Conservation (phyloP, 2,113 vertebrate genomes). For the Pangasianodon hypophthalmus region DNA sequence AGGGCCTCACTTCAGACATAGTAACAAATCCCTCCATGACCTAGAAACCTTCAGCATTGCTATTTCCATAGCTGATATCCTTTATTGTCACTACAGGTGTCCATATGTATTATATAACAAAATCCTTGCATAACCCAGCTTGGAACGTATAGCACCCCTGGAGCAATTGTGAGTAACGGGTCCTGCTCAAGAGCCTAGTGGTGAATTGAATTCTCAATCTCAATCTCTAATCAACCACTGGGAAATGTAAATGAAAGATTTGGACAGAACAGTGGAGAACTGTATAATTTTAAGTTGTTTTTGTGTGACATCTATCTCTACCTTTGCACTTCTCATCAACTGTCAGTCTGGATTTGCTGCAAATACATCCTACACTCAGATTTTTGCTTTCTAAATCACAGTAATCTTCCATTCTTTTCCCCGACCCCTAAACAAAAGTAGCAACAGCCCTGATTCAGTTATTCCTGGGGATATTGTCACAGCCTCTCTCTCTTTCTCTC, state of each 20-base stretch:
- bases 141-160: not conserved
- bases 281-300: constrained; percentile 12
- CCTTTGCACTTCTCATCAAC: constrained; percentile 10
- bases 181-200: not conserved
- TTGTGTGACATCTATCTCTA: not conserved
- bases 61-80: constrained; percentile 66
- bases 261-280: constrained; percentile 19
- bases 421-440: constrained; percentile 22
- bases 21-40: constrained; percentile 79
- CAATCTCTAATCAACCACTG: constrained; percentile 48
- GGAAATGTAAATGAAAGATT: constrained; percentile 56
- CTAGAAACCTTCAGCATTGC: constrained; percentile 71
- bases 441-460: constrained; percentile 23
- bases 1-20: constrained; percentile 74
- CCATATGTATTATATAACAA: not conserved
- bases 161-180: not conserved
- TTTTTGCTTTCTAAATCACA: constrained; percentile 23
- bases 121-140: not conserved
- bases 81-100: not conserved
- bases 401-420: constrained; percentile 27
- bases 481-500: constrained; percentile 43
- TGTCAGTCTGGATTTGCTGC: constrained; percentile 28
- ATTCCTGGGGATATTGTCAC: constrained; percentile 33
- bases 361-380: not conserved
- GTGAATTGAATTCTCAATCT: not conserved